A percentile compares a stretch with the other conserved stretches of the same genome.
Evolutionary conservation across 2,888 invertebrate species (phyloP).

Genomic region (Drosophila anomalipes): DNA sequence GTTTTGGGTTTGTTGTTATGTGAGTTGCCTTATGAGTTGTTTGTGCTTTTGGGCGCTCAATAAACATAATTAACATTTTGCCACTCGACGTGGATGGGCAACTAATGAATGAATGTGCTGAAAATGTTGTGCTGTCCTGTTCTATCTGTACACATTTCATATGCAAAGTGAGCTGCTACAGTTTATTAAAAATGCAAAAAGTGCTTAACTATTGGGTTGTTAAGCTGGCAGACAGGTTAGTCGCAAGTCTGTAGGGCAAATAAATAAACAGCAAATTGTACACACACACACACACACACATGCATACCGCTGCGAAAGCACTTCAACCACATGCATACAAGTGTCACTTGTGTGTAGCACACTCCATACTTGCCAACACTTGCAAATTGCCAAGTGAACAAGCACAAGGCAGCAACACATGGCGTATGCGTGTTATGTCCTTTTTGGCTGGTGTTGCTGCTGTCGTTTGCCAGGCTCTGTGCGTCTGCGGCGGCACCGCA

Average conservation of each 20-base stretch:
- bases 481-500: slow-evolving; percentile 60
- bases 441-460: slow-evolving; percentile 33
- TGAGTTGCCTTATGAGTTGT: slow-evolving; percentile 44
- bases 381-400: slow-evolving; percentile 78
- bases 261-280: slow-evolving; percentile 71
- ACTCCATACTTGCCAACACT: slow-evolving; percentile 70
- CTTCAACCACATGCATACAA: slow-evolving; percentile 66
- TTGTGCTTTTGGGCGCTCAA: slow-evolving; percentile 63
- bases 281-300: slow-evolving; percentile 14
- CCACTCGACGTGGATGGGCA: slow-evolving; percentile 68
- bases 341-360: slow-evolving; percentile 80
- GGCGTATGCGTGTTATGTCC: slow-evolving; percentile 53
- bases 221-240: slow-evolving; percentile 55
- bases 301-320: slow-evolving; percentile 6
- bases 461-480: slow-evolving; percentile 17
- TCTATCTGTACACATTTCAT: slow-evolving; percentile 47
- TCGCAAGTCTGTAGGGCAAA: slow-evolving; percentile 66
- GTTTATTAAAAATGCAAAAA: slow-evolving; percentile 78
- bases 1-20: slow-evolving; percentile 8
- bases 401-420: slow-evolving; percentile 57
- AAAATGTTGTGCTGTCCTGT: slow-evolving; percentile 29
- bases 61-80: slow-evolving; percentile 80
- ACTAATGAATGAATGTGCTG: slow-evolving; percentile 75
- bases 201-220: slow-evolving; percentile 75
- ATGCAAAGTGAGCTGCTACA: slow-evolving; percentile 67